Evolutionary conservation across 2,113 vertebrate genomes (phyloP), one percentile per base, ranked within the genome.

Genomic region (Ptilonorhynchus violaceus): DNA sequence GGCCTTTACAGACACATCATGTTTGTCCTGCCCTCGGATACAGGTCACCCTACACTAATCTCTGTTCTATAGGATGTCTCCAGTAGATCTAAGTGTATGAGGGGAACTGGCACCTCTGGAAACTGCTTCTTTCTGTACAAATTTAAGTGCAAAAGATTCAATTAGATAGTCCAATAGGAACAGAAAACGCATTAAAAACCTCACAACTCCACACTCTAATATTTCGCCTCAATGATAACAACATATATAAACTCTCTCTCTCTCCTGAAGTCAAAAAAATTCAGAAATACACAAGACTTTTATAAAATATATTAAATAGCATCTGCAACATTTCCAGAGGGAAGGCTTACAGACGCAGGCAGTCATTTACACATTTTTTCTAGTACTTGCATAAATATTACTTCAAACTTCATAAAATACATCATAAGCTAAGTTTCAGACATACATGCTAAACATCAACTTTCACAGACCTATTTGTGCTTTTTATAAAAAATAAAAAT

Each of bases 131-230:
- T 90, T 73, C 81, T 66, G 17, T n/a, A 64, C 10, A 75, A 53
- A 68, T 88, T 74, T 88, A 93, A 88, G 50, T 49, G 55, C 50
- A 81, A 44, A 49, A 46, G 11, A 83, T 73, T 93, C 69, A 95
- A 91, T 80, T 88, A 96, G 77, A 84, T 56, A 91, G 70, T 47
- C 70, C 41, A 79, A 33, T 46, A 59, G 63, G 79, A 97, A 95
- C 24, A 93, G 44, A 89, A 95, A 95, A 89, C 15, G 77, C 75
- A 94, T 85, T 94, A 81, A 84, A 80, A 68, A 95, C 64, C 58
- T 70, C 10, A 20, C 15, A 96, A 67, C 20, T 95, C 68, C 55
- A 81, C 67, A 94, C 50, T 85, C 58, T 52, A 91, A 68, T 60
- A 81, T 88, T 97, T 89, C 63, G 74, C 52, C 78, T 88, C 82